Conservation (phyloP, 2,888 invertebrate species). For the Metalampra italica region DNA sequence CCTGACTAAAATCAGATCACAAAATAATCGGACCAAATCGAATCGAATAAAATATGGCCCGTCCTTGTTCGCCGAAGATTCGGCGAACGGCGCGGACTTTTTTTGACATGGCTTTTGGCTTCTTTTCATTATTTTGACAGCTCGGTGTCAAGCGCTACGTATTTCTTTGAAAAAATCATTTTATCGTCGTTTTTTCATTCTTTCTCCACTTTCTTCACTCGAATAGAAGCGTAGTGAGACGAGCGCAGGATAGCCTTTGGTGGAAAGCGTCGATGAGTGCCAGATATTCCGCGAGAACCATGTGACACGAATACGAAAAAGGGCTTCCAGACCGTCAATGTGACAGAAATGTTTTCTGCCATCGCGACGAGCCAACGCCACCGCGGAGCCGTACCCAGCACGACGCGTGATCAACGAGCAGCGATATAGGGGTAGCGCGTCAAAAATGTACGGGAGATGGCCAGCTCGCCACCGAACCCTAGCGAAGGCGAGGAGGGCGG, state of each 20-base stretch:
- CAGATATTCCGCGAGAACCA: constrained; percentile 70
- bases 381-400: constrained; percentile 54
- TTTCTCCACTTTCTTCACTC: constrained; percentile 45
- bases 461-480: constrained; percentile 77
- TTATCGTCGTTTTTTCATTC: constrained; percentile 49
- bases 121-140: constrained; percentile 79
- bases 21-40: not conserved
- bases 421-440: constrained; percentile 68
- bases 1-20: not conserved
- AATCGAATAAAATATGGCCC: not conserved
- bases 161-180: constrained; percentile 64
- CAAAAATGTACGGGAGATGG: constrained; percentile 78
- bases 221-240: constrained; percentile 35
- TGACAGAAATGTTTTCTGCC: constrained; percentile 79
- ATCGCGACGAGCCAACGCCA: constrained; percentile 69
- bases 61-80: no score
- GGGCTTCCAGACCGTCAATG: constrained; percentile 76
- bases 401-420: constrained; percentile 62
- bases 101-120: constrained; percentile 75
- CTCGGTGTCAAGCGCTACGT: constrained; percentile 78
- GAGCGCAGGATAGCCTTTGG: constrained; percentile 27
- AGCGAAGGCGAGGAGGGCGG: constrained; percentile 72
- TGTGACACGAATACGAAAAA: constrained; percentile 79
- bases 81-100: constrained; percentile 72
- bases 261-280: constrained; percentile 36